Percentiles rank a stretch among this genome's conserved stretches.
Evolutionary conservation across 1,140 invertebrate genomes (phyloP).

Genomic region (Mactra quadrangularis): DNA sequence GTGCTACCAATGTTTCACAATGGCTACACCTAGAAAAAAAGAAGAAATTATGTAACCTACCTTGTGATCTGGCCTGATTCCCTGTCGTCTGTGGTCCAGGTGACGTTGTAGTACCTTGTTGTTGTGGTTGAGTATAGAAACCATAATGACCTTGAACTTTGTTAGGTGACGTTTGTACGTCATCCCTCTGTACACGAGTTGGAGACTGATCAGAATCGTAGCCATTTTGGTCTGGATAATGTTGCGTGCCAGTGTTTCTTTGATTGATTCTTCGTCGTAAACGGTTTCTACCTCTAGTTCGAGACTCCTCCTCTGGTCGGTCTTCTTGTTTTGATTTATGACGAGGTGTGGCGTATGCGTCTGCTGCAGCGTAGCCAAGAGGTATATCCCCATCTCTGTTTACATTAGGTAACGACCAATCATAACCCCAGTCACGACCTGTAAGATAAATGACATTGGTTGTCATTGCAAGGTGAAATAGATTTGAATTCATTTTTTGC

Average conservation of each 20-base stretch:
- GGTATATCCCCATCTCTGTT: slow-evolving; percentile 76
- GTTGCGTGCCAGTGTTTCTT: slow-evolving; percentile 39
- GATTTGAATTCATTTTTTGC: too few species aligned
- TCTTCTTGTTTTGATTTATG: slow-evolving; percentile 31
- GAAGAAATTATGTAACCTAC: not conserved
- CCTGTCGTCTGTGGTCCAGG: too few species aligned
- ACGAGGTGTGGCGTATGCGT: slow-evolving; percentile 68
- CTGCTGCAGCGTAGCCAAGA: slow-evolving; percentile 77
- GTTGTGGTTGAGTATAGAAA: slow-evolving; percentile 62
- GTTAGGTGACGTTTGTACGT: slow-evolving; percentile 19
- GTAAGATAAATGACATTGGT: not conserved
- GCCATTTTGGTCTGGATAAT: slow-evolving; percentile 57
- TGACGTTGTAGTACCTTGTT: slow-evolving; percentile 16
- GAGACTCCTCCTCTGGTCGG: slow-evolving; percentile 5
- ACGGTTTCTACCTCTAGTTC: slow-evolving; percentile 51
- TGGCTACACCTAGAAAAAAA: not conserved
- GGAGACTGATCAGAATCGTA: slow-evolving; percentile 65
- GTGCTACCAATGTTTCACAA: not conserved
- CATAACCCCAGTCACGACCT: slow-evolving; percentile 73
- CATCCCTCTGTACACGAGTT: slow-evolving; percentile 56
- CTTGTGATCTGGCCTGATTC: not conserved
- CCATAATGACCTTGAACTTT: slow-evolving; percentile 61
- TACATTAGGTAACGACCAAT: slow-evolving; percentile 73
- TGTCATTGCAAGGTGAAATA: too few species aligned
- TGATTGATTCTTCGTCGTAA: slow-evolving; percentile 58